Evolutionary conservation across 2,888 invertebrate genomes (phyloP).

Genomic region (Frankliniella intonsa): DNA sequence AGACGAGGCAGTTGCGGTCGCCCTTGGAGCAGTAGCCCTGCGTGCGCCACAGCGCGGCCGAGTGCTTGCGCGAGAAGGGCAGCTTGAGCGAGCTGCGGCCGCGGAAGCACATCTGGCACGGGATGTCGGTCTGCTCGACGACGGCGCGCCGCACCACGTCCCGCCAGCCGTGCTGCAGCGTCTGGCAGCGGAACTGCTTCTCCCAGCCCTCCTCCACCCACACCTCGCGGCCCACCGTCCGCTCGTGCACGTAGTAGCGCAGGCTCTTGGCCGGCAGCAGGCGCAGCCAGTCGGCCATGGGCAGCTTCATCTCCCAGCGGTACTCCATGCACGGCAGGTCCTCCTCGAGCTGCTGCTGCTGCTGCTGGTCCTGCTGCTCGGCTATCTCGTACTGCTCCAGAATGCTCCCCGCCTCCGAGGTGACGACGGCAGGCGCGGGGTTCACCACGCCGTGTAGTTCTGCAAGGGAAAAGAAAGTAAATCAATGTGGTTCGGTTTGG

Average conservation of each 20-base stretch:
- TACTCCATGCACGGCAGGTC: neutral
- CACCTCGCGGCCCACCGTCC: slow-evolving; percentile 15
- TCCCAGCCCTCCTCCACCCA: slow-evolving; percentile 23
- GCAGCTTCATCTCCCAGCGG: neutral
- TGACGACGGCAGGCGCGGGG: neutral
- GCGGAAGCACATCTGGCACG: slow-evolving; percentile 12
- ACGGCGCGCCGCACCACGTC: slow-evolving; percentile 9
- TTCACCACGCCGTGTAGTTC: neutral
- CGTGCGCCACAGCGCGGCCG: slow-evolving; percentile 14
- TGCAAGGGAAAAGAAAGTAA: neutral
- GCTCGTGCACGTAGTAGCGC: slow-evolving; percentile 19
- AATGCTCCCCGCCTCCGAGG: neutral
- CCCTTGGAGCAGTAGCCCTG: slow-evolving; percentile 17
- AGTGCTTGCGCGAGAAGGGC: slow-evolving; percentile 18
- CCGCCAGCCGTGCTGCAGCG: slow-evolving; percentile 4
- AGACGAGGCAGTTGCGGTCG: slow-evolving; percentile 12
- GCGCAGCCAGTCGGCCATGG: slow-evolving; percentile 2
- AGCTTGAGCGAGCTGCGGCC: slow-evolving; percentile 23
- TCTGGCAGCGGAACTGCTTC: slow-evolving; percentile 9
- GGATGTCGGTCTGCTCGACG: slow-evolving; percentile 14
- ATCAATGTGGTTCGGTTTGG: too few relatives aligned
- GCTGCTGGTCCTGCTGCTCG: neutral
- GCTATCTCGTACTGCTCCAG: neutral
- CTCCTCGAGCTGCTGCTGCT: neutral
- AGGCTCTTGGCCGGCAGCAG: slow-evolving; percentile 21